Evolutionary conservation across 2,113 vertebrate species (phyloP), one percentile per base, ranked within the genome.

Genomic region (Serilophus lunatus): DNA sequence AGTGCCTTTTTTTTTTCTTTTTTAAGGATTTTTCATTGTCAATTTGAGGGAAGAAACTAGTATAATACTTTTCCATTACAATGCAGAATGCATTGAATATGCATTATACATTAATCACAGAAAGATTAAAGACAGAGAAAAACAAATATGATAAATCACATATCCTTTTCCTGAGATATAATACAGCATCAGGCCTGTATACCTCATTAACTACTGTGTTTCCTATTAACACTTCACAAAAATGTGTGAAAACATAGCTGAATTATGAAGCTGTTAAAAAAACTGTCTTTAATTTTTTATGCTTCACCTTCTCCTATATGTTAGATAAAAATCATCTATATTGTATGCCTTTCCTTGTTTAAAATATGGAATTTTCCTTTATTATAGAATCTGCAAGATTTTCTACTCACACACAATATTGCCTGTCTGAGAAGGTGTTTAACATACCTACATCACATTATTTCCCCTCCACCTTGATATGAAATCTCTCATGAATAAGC

Each of bases 71-170:
- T 85, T 31, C 15, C 13, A 42, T 38, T 64, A 44, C 54, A 86
- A 81, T 80, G 86, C 4, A 77, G 64, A 86, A 83, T 77, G 29
- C 18, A 66, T 33, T 88, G 31, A 45, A 85, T 65, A 69, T 93
- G 45, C 56, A 88, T 70, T 42, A 70, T 42, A 80, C 79, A 93
- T 94, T 96, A 93, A 95, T 90, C 94, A 92, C 33, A 83, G 76
- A 77, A 86, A 86, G 92, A 94, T 57, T 92, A 95, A 70, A 56
- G 63, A 77, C 68, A 74, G 5, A 51, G 63, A 63, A 97, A 96
- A 96, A 42, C 65, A 78, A 91, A 90, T 80, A 89, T 57, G 45
- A 95, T 86, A 93, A 95, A 94, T 95, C 79, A 82, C 33, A 66
- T 59, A 80, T 79, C 25, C 3, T 94, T 88, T 86, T 91, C 19